Conservation (phyloP, 2,888 invertebrate genomes). For the Drosophila mercatorum region DNA sequence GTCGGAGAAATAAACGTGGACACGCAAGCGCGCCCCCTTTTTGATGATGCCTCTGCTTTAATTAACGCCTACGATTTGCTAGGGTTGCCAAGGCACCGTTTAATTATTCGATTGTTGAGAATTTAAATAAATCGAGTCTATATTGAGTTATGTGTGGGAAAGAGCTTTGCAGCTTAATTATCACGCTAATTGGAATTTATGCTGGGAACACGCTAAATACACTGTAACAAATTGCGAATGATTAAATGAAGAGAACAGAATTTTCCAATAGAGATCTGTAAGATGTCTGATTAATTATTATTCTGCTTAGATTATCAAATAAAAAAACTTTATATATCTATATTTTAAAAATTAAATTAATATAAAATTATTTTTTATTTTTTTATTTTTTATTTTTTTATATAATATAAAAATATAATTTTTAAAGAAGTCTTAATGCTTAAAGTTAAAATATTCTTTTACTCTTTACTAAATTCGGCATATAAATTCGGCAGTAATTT, state of each 20-base stretch:
- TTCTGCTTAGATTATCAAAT: too few relatives aligned
- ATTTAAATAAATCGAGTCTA: conserved; percentile 70
- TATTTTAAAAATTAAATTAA: too few relatives aligned
- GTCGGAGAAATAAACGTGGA: conserved; percentile 24
- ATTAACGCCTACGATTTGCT: conserved; percentile 66
- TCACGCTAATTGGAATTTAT: conserved; percentile 44
- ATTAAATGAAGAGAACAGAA: background rate
- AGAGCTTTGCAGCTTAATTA: conserved; percentile 51
- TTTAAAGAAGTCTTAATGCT: background rate
- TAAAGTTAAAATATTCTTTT: background rate
- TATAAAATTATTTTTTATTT: too few relatives aligned
- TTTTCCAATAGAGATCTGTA: background rate
- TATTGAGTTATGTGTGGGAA: conserved; percentile 64
- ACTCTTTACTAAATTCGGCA: background rate
- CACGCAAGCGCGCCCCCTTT: conserved; percentile 62
- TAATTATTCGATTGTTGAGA: conserved; percentile 42
- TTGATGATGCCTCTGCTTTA: conserved; percentile 48
- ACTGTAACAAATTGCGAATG: conserved; percentile 8
- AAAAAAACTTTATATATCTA: too few relatives aligned
- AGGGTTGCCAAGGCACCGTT: conserved; percentile 56
- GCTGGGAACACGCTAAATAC: conserved; percentile 42
- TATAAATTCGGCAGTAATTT: background rate
- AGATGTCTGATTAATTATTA: background rate
- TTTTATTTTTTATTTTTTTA: too few relatives aligned
- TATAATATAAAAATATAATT: too few relatives aligned